Conservation (phyloP, 2,888 invertebrate species). For the Fragum fragum region DNA sequence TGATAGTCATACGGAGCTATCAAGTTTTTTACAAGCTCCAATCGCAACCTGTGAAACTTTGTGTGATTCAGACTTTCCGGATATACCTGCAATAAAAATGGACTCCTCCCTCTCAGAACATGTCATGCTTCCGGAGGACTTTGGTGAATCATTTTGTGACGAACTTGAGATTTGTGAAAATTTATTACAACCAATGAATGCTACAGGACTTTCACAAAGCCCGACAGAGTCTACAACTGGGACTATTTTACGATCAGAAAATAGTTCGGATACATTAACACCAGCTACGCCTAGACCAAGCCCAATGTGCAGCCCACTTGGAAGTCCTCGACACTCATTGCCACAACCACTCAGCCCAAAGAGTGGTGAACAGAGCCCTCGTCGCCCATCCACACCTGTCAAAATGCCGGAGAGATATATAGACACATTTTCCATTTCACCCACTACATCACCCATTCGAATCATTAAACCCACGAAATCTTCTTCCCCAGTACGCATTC, state of each 20-base stretch:
- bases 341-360: constrained; percentile 68
- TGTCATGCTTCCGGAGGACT: constrained; percentile 73
- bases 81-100: constrained; percentile 79
- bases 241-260: constrained; percentile 76
- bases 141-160: constrained; percentile 77
- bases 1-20: constrained; percentile 70
- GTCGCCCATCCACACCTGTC: constrained; percentile 76
- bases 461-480: constrained; percentile 70
- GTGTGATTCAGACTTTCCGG: constrained; percentile 76
- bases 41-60: constrained; percentile 86
- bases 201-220: constrained; percentile 63
- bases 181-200: constrained; percentile 65
- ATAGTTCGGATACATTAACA: constrained; percentile 85
- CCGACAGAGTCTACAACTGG: constrained; percentile 78
- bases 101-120: constrained; percentile 71
- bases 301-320: constrained; percentile 81
- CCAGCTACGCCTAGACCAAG: constrained; percentile 82
- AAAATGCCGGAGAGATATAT: constrained; percentile 72
- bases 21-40: constrained; percentile 83
- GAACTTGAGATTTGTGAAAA: constrained; percentile 71
- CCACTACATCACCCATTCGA: constrained; percentile 80
- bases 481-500: constrained; percentile 77
- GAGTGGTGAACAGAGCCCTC: constrained; percentile 75
- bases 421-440: constrained; percentile 77
- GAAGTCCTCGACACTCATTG: constrained; percentile 79